A percentile compares a stretch with the other conserved stretches of the same genome.
These are phyloP conservation scores for Vultur gryphus DNA, from an alignment of 2,797 vertebrate genomes.

Conservation along the genomic window DNA sequence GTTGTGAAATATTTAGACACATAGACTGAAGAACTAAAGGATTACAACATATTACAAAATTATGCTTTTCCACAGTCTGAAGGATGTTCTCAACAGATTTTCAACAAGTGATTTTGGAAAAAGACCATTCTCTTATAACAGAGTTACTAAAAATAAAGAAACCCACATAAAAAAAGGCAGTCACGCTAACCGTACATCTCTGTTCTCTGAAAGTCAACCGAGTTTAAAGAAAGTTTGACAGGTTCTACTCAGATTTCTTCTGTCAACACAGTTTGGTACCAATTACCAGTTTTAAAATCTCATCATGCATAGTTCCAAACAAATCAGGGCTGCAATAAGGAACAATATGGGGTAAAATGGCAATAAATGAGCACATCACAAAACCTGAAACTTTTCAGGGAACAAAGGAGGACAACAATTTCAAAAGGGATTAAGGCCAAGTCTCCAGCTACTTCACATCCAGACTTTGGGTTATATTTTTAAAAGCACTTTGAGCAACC, in stretches of 20 bases:
- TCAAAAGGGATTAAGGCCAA: neutral
- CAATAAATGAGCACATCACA: neutral
- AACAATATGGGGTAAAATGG: neutral
- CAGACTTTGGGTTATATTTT: neutral
- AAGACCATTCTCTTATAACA: neutral
- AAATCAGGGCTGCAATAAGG: neutral
- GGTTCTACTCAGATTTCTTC: neutral
- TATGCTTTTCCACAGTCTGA: neutral
- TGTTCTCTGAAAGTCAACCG: neutral
- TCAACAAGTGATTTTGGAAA: neutral
- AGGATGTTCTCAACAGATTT: neutral
- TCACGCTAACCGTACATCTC: neutral
- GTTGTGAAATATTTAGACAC: neutral
- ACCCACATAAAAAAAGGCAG: neutral
- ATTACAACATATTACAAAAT: neutral
- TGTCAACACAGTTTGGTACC: neutral
- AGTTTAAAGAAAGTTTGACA: neutral
- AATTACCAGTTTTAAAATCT: neutral
- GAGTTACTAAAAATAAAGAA: neutral
- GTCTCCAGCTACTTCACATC: neutral
- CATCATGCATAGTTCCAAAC: neutral
- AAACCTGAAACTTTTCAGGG: neutral
- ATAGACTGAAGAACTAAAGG: neutral
- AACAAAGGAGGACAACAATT: neutral
- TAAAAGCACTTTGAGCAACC: neutral